Evolutionary conservation across 2,797 vertebrate species (phyloP).

Genomic region (Scleropages formosus): DNA sequence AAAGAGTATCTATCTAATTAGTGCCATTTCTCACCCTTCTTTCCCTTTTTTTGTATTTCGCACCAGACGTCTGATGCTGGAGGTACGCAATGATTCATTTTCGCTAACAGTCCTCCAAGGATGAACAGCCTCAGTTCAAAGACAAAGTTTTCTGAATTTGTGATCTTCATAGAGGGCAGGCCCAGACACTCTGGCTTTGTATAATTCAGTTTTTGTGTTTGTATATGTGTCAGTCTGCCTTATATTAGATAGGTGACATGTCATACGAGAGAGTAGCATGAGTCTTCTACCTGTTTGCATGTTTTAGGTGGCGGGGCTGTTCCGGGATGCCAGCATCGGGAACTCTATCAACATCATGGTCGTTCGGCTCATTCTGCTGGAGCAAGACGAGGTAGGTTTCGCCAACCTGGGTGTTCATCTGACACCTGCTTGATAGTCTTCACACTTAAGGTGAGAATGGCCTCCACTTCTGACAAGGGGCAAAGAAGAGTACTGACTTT

Average conservation of each 20-base stretch:
- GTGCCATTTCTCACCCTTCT: no score
- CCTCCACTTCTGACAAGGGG: neutral
- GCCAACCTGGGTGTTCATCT: neutral
- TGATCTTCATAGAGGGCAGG: no score
- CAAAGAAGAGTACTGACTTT: neutral
- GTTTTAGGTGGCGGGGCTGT: slow-evolving; percentile 87
- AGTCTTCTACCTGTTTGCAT: neutral
- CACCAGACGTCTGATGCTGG: no score
- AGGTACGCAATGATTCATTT: no score
- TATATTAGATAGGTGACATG: no score
- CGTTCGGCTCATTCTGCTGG: slow-evolving; percentile 87
- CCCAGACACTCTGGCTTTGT: no score
- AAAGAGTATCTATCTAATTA: neutral
- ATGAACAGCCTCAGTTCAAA: no score
- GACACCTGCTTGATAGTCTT: neutral
- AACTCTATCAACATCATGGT: slow-evolving; percentile 91
- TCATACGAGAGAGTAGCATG: neutral
- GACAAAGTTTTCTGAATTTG: no score
- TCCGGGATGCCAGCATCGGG: slow-evolving; percentile 89
- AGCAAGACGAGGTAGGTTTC: slow-evolving; percentile 83
- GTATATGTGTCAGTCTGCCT: no score
- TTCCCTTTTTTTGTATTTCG: no score
- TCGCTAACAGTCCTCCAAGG: no score
- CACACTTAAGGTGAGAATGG: neutral
- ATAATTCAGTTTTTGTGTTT: no score